Conservation (phyloP, 2,888 invertebrate genomes). For the Polia nebulosa region DNA sequence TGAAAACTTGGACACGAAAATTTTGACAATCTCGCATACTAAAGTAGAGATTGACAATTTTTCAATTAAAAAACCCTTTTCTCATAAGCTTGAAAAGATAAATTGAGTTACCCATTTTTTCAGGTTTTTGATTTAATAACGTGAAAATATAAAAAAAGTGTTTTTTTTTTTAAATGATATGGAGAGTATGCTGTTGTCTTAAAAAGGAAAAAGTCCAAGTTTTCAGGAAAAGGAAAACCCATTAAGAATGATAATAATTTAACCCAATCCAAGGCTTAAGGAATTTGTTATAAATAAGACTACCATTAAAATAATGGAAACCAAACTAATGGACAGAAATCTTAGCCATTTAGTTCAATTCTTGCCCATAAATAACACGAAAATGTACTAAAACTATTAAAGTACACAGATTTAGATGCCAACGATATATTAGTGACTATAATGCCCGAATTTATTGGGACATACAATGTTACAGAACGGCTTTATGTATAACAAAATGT, state of each 20-base stretch:
- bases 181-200: background rate
- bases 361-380: constrained; percentile 47
- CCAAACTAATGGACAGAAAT: constrained; percentile 44
- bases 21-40: no score
- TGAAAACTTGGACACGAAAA: no score
- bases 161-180: no score
- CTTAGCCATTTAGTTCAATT: constrained; percentile 41
- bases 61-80: background rate
- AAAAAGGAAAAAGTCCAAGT: background rate
- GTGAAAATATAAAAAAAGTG: no score
- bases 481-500: constrained; percentile 30
- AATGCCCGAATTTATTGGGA: constrained; percentile 38
- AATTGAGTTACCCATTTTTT: no score
- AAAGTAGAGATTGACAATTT: no score
- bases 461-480: constrained; percentile 49
- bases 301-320: constrained; percentile 48
- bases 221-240: constrained; percentile 3
- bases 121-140: no score
- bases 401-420: constrained; percentile 38
- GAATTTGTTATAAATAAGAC: constrained; percentile 16
- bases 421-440: constrained; percentile 31
- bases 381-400: constrained; percentile 40
- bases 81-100: no score
- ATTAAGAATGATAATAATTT: background rate
- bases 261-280: background rate